Conservation (phyloP, 2,888 invertebrate genomes). For the Ectropis crepuscularia region DNA sequence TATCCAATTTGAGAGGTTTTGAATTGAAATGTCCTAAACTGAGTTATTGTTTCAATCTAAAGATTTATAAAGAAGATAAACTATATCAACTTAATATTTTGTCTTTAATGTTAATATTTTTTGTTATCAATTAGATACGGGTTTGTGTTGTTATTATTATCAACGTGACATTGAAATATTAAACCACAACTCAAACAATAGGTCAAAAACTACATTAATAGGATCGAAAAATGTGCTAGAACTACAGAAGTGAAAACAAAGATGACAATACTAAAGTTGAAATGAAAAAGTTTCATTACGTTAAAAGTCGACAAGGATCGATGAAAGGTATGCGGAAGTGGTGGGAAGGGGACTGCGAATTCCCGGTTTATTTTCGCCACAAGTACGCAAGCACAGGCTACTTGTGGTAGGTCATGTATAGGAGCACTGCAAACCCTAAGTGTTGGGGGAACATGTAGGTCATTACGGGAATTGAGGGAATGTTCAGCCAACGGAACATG, state of each 20-base stretch:
- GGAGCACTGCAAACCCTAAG: constrained; percentile 77
- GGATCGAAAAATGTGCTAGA: neutral
- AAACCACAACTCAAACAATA: too few species aligned
- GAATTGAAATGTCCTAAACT: too few species aligned
- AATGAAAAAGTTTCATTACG: constrained; percentile 2
- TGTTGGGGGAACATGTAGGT: constrained; percentile 79
- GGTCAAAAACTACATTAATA: neutral
- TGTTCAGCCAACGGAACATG: constrained; percentile 44
- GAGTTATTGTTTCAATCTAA: too few species aligned
- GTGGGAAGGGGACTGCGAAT: constrained; percentile 52
- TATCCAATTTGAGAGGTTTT: too few species aligned
- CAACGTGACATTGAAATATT: too few species aligned
- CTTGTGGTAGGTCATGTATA: constrained; percentile 79
- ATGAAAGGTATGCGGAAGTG: constrained; percentile 57
- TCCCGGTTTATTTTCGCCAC: constrained; percentile 74
- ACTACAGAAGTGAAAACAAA: neutral
- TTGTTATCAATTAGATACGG: too few species aligned
- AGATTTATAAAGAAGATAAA: too few species aligned
- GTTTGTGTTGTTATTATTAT: too few species aligned
- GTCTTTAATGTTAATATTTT: too few species aligned
- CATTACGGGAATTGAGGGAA: constrained; percentile 64
- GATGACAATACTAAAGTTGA: neutral
- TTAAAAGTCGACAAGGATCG: constrained; percentile 13
- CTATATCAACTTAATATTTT: too few species aligned
- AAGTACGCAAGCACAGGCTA: constrained; percentile 63